These are phyloP conservation scores for Epistrophella euchroma DNA, from an alignment of 2,888 invertebrate genomes.

Conservation along the genomic window DNA sequence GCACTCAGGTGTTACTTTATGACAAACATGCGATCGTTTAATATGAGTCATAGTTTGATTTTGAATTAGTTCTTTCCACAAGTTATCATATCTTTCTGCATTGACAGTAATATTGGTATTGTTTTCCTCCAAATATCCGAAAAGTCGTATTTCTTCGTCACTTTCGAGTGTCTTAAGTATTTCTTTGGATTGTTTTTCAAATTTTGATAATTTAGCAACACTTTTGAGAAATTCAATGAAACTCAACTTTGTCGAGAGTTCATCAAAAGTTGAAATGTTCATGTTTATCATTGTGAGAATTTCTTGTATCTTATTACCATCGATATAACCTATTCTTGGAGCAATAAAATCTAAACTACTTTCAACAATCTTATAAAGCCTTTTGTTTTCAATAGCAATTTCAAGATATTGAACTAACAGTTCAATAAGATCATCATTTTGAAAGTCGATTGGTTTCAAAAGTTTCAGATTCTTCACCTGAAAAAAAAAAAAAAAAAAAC, in stretches of 20 bases:
- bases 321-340: conserved; percentile 12
- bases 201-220: conserved; percentile 1
- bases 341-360: conserved; percentile 47
- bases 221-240: conserved; percentile 21
- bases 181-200: conserved; percentile 28
- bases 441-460: conserved; percentile 4
- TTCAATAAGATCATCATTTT: conserved; percentile 24
- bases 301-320: conserved; percentile 18
- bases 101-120: background rate
- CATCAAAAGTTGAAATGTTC: conserved; percentile 17
- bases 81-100: background rate
- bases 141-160: conserved; percentile 1
- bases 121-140: background rate
- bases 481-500: background rate
- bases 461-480: conserved; percentile 53
- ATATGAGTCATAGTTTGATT: background rate
- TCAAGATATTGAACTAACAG: conserved; percentile 22
- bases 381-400: conserved; percentile 16
- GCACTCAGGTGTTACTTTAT: background rate
- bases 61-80: conserved; percentile 24
- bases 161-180: conserved; percentile 15
- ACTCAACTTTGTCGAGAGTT: conserved; percentile 21
- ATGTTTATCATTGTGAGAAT: conserved; percentile 22
- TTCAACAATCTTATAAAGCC: conserved; percentile 18
- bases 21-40: conserved; percentile 10